A percentile compares a stretch with the other conserved stretches of the same genome.
These are phyloP conservation scores for Andrena haemorrhoa DNA, from an alignment of 2,888 invertebrate species.

Conservation along the genomic window DNA sequence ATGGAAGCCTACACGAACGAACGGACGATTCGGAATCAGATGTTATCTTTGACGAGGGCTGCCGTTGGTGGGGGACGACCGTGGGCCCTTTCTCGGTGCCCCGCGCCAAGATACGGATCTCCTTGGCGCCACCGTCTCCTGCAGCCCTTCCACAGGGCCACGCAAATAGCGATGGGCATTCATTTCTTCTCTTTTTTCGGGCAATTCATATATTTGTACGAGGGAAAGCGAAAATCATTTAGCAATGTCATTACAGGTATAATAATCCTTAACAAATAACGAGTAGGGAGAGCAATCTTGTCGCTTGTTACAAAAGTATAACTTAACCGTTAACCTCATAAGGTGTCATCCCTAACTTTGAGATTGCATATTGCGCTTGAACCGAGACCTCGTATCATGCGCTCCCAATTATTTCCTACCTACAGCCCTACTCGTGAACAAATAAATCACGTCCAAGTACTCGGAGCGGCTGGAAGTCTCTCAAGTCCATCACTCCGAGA, in stretches of 20 bases:
- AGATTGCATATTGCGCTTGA: too few relatives aligned
- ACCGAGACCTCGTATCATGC: too few relatives aligned
- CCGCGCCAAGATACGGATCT: conserved; percentile 84
- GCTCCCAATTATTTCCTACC: neutral
- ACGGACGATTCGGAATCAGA: conserved; percentile 83
- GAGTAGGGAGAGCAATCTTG: too few relatives aligned
- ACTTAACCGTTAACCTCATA: too few relatives aligned
- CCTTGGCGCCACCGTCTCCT: conserved; percentile 83
- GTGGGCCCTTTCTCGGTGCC: conserved; percentile 73
- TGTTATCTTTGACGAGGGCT: conserved; percentile 83
- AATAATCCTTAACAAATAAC: neutral
- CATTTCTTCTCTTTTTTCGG: conserved; percentile 38
- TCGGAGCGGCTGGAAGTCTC: conserved; percentile 21
- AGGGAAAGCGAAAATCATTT: conserved; percentile 40
- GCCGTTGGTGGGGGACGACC: conserved; percentile 63
- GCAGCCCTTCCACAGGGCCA: conserved; percentile 70
- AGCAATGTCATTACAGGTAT: conserved; percentile 15
- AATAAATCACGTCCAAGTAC: conserved; percentile 6
- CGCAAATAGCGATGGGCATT: conserved; percentile 58
- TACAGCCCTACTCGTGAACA: neutral
- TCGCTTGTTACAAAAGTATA: too few relatives aligned
- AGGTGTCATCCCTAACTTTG: too few relatives aligned
- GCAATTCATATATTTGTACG: conserved; percentile 41
- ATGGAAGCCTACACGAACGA: conserved; percentile 73
- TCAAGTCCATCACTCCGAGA: conserved; percentile 31